Evolutionary conservation across 2,113 vertebrate genomes (phyloP).

Genomic region (Anas platyrhynchos): DNA sequence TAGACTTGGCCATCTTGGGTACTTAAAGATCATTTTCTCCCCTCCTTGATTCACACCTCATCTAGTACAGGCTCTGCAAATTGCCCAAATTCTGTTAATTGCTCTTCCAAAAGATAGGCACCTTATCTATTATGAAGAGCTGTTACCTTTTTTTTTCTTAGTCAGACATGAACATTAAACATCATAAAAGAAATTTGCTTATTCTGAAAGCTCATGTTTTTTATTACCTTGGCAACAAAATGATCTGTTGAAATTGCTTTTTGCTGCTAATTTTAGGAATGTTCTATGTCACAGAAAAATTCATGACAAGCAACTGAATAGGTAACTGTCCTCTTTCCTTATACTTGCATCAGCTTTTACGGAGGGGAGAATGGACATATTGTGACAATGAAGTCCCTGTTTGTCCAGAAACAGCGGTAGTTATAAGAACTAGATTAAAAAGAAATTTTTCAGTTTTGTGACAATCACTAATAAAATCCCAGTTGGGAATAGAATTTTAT

Average conservation of each 20-base stretch:
- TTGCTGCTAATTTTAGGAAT: constrained; percentile 11
- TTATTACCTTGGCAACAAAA: constrained; percentile 49
- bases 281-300: constrained; percentile 17
- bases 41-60: neutral
- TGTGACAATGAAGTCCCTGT: neutral
- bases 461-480: neutral
- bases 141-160: neutral
- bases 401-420: neutral
- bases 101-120: neutral
- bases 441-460: neutral
- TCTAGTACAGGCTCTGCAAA: neutral
- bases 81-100: neutral
- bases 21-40: neutral
- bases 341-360: neutral
- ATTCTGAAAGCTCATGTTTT: constrained; percentile 24
- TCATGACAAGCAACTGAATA: neutral
- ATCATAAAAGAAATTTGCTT: constrained; percentile 23
- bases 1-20: neutral
- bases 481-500: neutral
- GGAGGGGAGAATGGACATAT: neutral
- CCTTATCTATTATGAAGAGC: neutral
- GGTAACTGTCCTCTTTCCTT: neutral
- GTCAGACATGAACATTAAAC: neutral
- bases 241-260: constrained; percentile 8
- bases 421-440: neutral